Conservation (phyloP, 2,888 invertebrate species). For the Anoncus sp. region DNA sequence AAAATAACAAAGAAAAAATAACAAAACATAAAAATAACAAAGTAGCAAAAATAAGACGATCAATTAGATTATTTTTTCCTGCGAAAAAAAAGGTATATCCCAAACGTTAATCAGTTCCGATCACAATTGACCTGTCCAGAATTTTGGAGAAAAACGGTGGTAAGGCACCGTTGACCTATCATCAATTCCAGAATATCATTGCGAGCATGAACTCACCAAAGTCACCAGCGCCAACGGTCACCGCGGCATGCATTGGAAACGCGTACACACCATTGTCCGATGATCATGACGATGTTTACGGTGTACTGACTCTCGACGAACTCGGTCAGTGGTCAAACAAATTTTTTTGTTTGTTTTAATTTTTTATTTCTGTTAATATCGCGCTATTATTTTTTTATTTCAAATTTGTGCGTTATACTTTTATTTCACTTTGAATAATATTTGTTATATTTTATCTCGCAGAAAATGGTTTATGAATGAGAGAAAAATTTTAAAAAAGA, state of each 20-base stretch:
- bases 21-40: too few species aligned
- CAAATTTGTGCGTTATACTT: too few species aligned
- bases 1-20: too few species aligned
- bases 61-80: not conserved
- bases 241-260: constrained; percentile 85
- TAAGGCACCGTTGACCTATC: constrained; percentile 93
- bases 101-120: constrained; percentile 4
- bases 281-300: constrained; percentile 93
- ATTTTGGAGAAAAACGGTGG: constrained; percentile 93
- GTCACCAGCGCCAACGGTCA: constrained; percentile 86
- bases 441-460: too few species aligned
- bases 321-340: constrained; percentile 85
- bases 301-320: constrained; percentile 94
- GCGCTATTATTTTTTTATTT: too few species aligned
- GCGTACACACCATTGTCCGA: constrained; percentile 89
- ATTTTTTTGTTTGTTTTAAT: not conserved
- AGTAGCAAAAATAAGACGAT: too few species aligned
- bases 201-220: constrained; percentile 91
- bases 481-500: not conserved
- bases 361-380: not conserved
- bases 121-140: constrained; percentile 82
- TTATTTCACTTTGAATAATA: too few species aligned
- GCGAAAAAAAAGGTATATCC: not conserved
- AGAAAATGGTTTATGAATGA: too few species aligned
- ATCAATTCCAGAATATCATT: constrained; percentile 93